Base-by-base conservation (phyloP, 2,113 vertebrate species). In the Chaetodon trifascialis region DNA sequence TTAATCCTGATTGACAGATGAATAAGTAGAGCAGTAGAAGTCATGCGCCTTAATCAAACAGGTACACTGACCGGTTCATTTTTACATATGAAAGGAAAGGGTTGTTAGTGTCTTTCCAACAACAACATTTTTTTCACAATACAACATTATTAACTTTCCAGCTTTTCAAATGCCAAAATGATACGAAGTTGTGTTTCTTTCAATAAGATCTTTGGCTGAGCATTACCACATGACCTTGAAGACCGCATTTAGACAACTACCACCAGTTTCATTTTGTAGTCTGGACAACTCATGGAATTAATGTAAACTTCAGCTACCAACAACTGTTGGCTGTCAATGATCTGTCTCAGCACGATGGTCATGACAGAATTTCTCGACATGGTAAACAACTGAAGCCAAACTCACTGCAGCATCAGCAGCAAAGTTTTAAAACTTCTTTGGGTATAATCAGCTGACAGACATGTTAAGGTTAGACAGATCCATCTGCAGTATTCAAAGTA, bases 321-420 rank as follows among this genome's bases (percentile, higher is more conserved):
- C 30, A 21, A 52, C 66, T 52, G 40, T 19, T 63, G 47, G 21
- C 59, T 15, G 42, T 68, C 59, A 52, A 4, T 14, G 34, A 4
- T 54, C 47, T 58, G 69, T 46, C 23, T 56, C 38, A 36, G 25
- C 8, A 14, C 64, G 30, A 55, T n/a, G 36, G 30, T 67, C 44
- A 30, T n/a, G 54, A 73, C 36, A 52, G 44, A 40, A 5, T 68
- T 46, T 52, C 44, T 82, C 55, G 11, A 62, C 34, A 23, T 68
- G 62, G 42, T 67, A 67, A 67, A 81, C 54, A 52, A 52, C 34
- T 81, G 47, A 25, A 82, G 15, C 55, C 34, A 40, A 34, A 23
- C 72, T 52, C 34, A 25, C 21, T 51, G 71, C 56, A 25, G 47
- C 56, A 30, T 49, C 44, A 51, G 34, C 44, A 73, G 12, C 10